Evolutionary conservation across 1,140 invertebrate genomes (phyloP).

Genomic region (Dreissena rostriformis): DNA sequence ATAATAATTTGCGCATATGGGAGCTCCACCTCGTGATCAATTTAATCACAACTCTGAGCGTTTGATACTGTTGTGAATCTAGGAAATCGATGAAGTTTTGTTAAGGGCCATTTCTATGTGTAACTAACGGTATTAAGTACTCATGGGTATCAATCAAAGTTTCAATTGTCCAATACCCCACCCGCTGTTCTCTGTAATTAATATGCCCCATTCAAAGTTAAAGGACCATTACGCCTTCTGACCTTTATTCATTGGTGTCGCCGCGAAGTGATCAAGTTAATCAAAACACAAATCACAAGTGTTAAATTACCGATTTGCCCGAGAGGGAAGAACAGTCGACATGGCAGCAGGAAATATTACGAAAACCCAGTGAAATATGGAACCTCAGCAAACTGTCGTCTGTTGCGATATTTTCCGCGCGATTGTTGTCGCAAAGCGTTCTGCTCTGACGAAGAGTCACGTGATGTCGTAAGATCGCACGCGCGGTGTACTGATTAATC

Average conservation of each 20-base stretch:
- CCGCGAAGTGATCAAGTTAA: conserved; percentile 51
- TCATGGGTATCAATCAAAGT: conserved; percentile 44
- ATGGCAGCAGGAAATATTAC: conserved; percentile 4
- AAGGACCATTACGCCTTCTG: conserved; percentile 36
- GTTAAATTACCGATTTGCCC: conserved; percentile 38
- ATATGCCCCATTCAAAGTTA: conserved; percentile 40
- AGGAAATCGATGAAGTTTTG: too few species aligned
- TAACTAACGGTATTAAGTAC: conserved; percentile 19
- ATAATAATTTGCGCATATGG: too few species aligned
- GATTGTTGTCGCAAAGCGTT: conserved; percentile 26
- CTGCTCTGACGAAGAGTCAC: conserved; percentile 40
- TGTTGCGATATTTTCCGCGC: conserved; percentile 7
- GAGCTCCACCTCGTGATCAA: too few species aligned
- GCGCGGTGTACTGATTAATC: conserved; percentile 34
- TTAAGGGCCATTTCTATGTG: neutral
- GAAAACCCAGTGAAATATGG: conserved; percentile 21
- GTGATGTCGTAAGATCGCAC: conserved; percentile 29
- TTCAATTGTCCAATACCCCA: conserved; percentile 15
- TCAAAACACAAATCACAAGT: conserved; percentile 51
- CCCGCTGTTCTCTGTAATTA: conserved; percentile 48
- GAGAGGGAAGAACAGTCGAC: neutral
- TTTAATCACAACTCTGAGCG: too few species aligned
- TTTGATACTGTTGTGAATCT: too few species aligned
- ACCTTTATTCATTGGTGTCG: conserved; percentile 45
- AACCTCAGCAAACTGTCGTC: conserved; percentile 25